Conservation (phyloP, 2,888 invertebrate genomes). For the Dichetophora obliterata region DNA sequence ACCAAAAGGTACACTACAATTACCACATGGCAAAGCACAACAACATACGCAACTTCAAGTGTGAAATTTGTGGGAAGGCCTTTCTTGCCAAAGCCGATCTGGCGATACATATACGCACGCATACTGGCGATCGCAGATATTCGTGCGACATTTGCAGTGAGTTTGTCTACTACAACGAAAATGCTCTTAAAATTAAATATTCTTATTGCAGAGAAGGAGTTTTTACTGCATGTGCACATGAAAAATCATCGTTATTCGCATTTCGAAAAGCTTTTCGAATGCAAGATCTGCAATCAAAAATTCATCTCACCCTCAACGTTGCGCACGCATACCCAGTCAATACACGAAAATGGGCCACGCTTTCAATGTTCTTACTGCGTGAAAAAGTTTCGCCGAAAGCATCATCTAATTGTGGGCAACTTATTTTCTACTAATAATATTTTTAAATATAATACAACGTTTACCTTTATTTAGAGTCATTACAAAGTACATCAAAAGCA, state of each 20-base stretch:
- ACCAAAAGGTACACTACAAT: constrained; percentile 56
- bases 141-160: constrained; percentile 59
- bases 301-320: constrained; percentile 58
- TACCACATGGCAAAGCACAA: constrained; percentile 57
- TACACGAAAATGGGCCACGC: constrained; percentile 54
- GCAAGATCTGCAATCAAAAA: constrained; percentile 55
- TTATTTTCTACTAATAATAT: not conserved
- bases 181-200: not conserved
- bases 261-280: constrained; percentile 55
- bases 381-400: constrained; percentile 58
- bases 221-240: constrained; percentile 57
- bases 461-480: constrained; percentile 51
- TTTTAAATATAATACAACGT: constrained; percentile 15
- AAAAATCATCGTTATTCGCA: constrained; percentile 58
- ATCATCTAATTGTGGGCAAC: constrained; percentile 54
- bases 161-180: not conserved
- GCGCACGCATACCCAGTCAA: constrained; percentile 54
- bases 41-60: constrained; percentile 58
- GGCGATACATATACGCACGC: constrained; percentile 54
- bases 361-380: constrained; percentile 56
- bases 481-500: constrained; percentile 51
- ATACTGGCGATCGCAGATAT: constrained; percentile 57
- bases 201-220: constrained; percentile 52
- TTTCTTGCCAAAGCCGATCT: constrained; percentile 57
- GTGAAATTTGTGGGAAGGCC: constrained; percentile 55